Conservation (phyloP, 2,113 vertebrate species). For the Gavialis gangeticus region DNA sequence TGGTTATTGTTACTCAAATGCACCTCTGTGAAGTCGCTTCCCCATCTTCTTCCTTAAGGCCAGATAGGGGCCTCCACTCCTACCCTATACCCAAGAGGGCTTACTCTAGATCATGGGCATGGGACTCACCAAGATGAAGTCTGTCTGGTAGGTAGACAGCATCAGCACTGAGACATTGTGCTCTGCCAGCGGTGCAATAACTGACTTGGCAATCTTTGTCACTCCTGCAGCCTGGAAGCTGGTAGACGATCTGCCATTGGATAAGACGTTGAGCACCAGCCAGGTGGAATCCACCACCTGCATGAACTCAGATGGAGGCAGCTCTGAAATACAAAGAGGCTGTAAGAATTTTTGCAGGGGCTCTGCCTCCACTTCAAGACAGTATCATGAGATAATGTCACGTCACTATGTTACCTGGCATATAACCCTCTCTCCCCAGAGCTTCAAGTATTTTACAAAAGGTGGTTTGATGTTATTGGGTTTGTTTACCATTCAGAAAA, state of each 20-base stretch:
- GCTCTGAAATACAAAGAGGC: constrained; percentile 80
- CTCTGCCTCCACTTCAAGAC: background rate
- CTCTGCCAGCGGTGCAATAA: constrained; percentile 92
- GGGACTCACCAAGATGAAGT: constrained; percentile 89
- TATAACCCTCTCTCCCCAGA: background rate
- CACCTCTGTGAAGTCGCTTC: background rate
- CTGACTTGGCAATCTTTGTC: constrained; percentile 96
- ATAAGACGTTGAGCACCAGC: constrained; percentile 94
- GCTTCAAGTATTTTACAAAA: background rate
- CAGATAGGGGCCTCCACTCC: background rate
- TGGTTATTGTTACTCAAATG: background rate
- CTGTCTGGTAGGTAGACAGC: constrained; percentile 95
- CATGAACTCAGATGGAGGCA: constrained; percentile 90
- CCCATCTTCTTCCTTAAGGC: background rate
- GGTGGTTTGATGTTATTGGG: background rate
- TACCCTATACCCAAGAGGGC: background rate
- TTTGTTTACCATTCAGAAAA: background rate
- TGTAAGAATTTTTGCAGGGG: background rate
- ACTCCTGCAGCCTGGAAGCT: constrained; percentile 92
- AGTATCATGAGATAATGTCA: background rate
- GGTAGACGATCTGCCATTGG: constrained; percentile 85
- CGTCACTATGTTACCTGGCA: background rate
- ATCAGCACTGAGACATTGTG: constrained; percentile 97
- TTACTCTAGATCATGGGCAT: fast-evolving
- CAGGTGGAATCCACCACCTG: constrained; percentile 92